These are phyloP conservation scores for Diabrotica virgifera DNA, from an alignment of 1,140 invertebrate genomes.

Conservation along the genomic window DNA sequence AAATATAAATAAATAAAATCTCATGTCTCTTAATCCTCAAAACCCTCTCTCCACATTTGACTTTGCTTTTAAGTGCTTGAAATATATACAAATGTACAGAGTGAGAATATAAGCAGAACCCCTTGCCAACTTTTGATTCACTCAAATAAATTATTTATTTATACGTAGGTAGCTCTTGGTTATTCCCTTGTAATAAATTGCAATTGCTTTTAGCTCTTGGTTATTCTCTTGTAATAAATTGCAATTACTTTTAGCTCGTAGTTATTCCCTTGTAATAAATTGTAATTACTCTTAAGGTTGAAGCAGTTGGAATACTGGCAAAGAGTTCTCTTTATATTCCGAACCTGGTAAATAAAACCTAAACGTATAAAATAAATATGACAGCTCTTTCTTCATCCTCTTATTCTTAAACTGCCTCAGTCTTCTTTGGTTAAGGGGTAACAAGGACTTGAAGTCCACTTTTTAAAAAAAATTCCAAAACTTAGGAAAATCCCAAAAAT, in stretches of 20 bases:
- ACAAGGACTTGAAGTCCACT: constrained; percentile 33
- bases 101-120: not conserved
- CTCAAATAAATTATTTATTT: not conserved
- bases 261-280: not conserved
- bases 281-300: not conserved
- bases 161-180: not conserved
- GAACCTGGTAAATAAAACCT: constrained; percentile 19
- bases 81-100: constrained; percentile 8
- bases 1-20: constrained; percentile 32
- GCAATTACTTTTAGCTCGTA: not conserved
- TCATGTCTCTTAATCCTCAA: constrained; percentile 19
- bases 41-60: constrained; percentile 10
- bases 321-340: constrained; percentile 7
- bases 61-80: constrained; percentile 15
- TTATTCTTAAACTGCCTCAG: constrained; percentile 41
- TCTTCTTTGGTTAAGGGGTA: constrained; percentile 48
- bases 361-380: constrained; percentile 39
- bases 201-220: not conserved
- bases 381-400: constrained; percentile 35
- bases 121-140: not conserved
- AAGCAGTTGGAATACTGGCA: not conserved
- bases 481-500: not conserved
- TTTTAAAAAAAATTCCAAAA: constrained; percentile 25
- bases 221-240: not conserved
- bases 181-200: not conserved